phyloP scores from a whole-genome alignment of 2,113 vertebrate species.

The Xyliphius kryptos region DNA sequence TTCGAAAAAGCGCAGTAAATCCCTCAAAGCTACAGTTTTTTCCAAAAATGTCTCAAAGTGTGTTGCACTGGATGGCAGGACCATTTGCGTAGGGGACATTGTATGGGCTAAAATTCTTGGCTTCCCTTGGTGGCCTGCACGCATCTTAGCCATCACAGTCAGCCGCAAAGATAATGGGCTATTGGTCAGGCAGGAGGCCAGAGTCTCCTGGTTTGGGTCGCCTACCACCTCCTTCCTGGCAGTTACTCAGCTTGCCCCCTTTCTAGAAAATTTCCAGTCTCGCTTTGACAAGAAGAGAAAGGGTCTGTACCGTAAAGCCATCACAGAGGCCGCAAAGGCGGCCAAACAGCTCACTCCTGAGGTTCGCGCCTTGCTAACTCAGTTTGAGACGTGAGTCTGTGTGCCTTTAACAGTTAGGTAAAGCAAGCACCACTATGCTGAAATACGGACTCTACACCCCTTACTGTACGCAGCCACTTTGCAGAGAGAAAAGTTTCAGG shows the following conservation, averaged over 20 bases:
- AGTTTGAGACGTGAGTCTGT: constrained; percentile 90
- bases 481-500: constrained; percentile 32
- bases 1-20: constrained; percentile 80
- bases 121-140: constrained; percentile 98
- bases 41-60: constrained; percentile 94
- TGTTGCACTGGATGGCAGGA: constrained; percentile 85
- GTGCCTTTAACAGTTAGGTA: constrained; percentile 40
- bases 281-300: constrained; percentile 98
- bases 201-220: constrained; percentile 97
- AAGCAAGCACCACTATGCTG: constrained; percentile 25
- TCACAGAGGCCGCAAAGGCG: constrained; percentile 92
- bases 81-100: constrained; percentile 94
- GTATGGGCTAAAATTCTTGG: constrained; percentile 99
- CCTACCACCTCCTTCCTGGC: constrained; percentile 94
- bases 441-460: constrained; percentile 9
- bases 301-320: constrained; percentile 93
- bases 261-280: constrained; percentile 95
- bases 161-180: constrained; percentile 88
- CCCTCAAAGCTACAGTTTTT: constrained; percentile 84
- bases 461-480: constrained; percentile 27
- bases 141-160: constrained; percentile 86
- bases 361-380: constrained; percentile 91
- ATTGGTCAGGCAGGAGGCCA: constrained; percentile 86
- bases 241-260: constrained; percentile 86
- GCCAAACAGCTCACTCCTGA: constrained; percentile 96